Conservation (phyloP, 2,113 vertebrate genomes). For the Sclerurus mexicanus region DNA sequence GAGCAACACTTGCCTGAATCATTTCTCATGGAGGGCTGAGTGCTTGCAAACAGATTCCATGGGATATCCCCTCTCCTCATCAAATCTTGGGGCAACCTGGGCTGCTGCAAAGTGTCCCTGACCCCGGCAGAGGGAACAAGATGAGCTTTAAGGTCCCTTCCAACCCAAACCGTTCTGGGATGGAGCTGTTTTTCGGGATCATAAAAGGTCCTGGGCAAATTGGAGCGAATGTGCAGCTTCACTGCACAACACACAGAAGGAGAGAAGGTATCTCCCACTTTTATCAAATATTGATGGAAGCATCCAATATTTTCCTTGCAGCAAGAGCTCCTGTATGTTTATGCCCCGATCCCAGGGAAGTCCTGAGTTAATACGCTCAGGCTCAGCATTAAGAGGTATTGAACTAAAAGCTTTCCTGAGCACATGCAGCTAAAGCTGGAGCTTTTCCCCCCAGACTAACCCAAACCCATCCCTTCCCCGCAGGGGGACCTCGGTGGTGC, state of each 20-base stretch:
- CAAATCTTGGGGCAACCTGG: background rate
- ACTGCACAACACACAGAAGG: rapidly evolving
- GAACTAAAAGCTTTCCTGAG: slow-evolving; percentile 38
- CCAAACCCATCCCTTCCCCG: background rate
- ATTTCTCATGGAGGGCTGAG: background rate
- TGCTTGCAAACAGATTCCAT: background rate
- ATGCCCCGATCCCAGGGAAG: background rate
- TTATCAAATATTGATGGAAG: background rate
- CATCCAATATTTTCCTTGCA: background rate
- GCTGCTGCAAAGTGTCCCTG: background rate
- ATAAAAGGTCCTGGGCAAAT: rapidly evolving
- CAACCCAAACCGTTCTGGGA: background rate
- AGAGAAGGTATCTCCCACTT: background rate
- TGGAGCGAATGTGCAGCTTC: background rate
- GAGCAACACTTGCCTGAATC: background rate
- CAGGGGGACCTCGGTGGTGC: background rate
- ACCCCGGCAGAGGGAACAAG: background rate
- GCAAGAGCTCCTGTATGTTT: background rate
- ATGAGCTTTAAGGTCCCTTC: too few relatives aligned
- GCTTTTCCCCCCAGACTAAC: background rate
- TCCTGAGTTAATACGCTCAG: slow-evolving; percentile 1
- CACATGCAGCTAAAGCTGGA: background rate
- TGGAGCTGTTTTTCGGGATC: background rate
- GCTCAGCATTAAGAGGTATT: slow-evolving; percentile 24
- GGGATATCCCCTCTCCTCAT: too few relatives aligned